Evolutionary conservation across 1,140 invertebrate genomes (phyloP), one percentile per base, ranked within the genome.

Genomic region (Sinonovacula constricta): DNA sequence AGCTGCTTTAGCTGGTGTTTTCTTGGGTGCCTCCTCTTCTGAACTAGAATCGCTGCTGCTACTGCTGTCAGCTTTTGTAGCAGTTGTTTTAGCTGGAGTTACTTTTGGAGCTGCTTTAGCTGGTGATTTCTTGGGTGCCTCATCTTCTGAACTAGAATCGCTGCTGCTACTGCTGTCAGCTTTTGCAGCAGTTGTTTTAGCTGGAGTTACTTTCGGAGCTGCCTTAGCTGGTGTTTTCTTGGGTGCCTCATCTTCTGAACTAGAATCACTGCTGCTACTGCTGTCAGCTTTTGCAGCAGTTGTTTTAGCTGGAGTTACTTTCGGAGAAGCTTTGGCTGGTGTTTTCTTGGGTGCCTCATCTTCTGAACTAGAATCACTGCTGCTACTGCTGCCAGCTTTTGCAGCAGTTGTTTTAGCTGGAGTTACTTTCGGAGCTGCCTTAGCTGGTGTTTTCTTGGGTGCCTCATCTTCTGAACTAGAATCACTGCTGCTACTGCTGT

Each of bases 171-270:
- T 59, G 33, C 74, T 76, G 10, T 53, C 34, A n/a, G n/a, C 53
- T 26, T 69, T 45, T 10, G 68, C 54, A 76, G 60, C 51, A 26
- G 31, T 12, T 51, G 39, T 30, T 54, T 65, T 26, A 36, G 65
- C 30, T 49, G 45, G 69, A 53, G 24, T 63, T n/a, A 30, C 14
- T 54, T 89, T 88, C 54, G 87, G 88, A 26, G 28, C 69, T 36
- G 54, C 10, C 57, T 49, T 51, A 31, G 57, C 49, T 28, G n/a
- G 60, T 0, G 56, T 3, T 53, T 65, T 67, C 24, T 66, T 67
- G 79, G 56, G 15, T 65, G 66, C 56, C 36, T 74, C 79, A 24
- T 76, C 71, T 45, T 54, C 53, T n/a, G 62, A 75, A 65, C 60
- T 66, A 24, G 49, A 66, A 30, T 56, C 24, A 63, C 31, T 60